Percentiles rank a stretch among this genome's conserved stretches.
phyloP scores from a whole-genome alignment of 2,888 invertebrate species.

The Eilema sororculum region DNA sequence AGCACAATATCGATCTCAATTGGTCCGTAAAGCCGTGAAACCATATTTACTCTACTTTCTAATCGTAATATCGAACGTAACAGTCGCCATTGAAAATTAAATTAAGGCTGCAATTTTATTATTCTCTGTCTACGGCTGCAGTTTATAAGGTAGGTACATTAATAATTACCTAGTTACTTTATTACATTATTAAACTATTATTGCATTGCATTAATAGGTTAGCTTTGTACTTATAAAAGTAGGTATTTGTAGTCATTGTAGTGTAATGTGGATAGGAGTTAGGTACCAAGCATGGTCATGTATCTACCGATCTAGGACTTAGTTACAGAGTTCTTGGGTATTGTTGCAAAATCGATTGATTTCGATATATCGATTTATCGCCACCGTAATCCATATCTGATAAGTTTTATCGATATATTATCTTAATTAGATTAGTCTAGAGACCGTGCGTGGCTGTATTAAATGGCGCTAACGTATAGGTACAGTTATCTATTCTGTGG shows the following conservation, averaged over 20 bases:
- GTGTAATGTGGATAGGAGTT: too few species aligned
- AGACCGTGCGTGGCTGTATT: not conserved
- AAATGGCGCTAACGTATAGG: too few species aligned
- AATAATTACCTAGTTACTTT: not conserved
- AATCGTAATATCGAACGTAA: constrained; percentile 55
- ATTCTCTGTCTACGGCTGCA: too few species aligned
- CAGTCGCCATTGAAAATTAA: constrained; percentile 32
- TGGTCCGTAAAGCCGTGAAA: constrained; percentile 58
- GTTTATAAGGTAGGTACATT: too few species aligned
- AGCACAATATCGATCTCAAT: constrained; percentile 33
- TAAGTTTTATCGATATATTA: not conserved
- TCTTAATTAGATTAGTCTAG: not conserved
- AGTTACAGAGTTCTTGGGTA: not conserved
- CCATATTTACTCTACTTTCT: constrained; percentile 71
- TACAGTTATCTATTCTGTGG: too few species aligned
- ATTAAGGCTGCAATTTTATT: constrained; percentile 23
- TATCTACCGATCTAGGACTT: too few species aligned
- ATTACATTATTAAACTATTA: not conserved
- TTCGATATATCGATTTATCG: not conserved
- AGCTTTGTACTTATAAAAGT: too few species aligned
- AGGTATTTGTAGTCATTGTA: too few species aligned
- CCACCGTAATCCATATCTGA: not conserved
- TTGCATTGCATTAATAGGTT: not conserved
- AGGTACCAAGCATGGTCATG: not conserved
- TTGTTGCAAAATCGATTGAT: not conserved